These are phyloP conservation scores for Rhamphomyia laevipes DNA, from an alignment of 2,888 invertebrate species.

Conservation along the genomic window DNA sequence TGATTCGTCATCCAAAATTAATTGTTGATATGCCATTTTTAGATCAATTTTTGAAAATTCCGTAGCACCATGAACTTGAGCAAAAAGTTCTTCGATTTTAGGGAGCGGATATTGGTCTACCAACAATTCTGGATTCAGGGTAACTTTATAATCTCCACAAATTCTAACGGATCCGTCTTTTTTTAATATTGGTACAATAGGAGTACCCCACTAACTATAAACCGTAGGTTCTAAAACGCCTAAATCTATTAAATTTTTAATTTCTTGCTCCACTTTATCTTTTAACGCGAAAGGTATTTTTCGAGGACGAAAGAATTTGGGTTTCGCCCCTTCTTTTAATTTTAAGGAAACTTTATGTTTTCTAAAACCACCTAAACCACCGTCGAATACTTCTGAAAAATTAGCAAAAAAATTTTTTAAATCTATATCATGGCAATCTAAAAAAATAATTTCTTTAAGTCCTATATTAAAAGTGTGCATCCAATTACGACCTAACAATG, in stretches of 20 bases:
- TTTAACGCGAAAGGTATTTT: slow-evolving; percentile 7
- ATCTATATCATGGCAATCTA: background rate
- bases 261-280: slow-evolving; percentile 4
- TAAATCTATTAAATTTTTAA: slow-evolving; percentile 4
- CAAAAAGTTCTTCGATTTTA: slow-evolving; percentile 5
- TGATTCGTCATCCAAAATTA: slow-evolving; percentile 19
- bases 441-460: slow-evolving; percentile 6
- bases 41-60: slow-evolving; percentile 28
- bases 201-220: slow-evolving; percentile 7
- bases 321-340: slow-evolving; percentile 4
- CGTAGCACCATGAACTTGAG: slow-evolving; percentile 16
- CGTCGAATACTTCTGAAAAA: slow-evolving; percentile 5
- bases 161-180: slow-evolving; percentile 7
- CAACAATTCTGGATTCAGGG: slow-evolving; percentile 2
- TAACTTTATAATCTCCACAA: slow-evolving; percentile 8
- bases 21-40: slow-evolving; percentile 25
- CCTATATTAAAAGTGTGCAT: slow-evolving; percentile 1
- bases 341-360: slow-evolving; percentile 8
- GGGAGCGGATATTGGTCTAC: slow-evolving; percentile 5
- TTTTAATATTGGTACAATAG: slow-evolving; percentile 8
- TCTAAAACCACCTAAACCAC: slow-evolving; percentile 5
- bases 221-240: slow-evolving; percentile 5
- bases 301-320: slow-evolving; percentile 6
- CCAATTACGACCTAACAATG: slow-evolving; percentile 2
- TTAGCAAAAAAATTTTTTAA: background rate